Evolutionary conservation across 2,888 invertebrate genomes (phyloP).

Genomic region (Eristalis arbustorum): DNA sequence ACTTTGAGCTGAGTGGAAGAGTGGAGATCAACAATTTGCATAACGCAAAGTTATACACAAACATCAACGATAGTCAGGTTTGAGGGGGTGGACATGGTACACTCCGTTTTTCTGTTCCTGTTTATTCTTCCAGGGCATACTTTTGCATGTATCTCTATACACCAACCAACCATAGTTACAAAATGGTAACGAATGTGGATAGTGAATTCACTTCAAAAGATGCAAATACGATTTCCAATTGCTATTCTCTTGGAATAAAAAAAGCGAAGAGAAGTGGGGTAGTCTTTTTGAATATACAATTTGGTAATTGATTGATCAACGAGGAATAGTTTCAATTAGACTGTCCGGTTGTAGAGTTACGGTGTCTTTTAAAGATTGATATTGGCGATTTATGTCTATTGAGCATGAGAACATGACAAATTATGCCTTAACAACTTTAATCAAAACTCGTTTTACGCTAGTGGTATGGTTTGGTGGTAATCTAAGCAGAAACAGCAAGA

Average conservation of each 20-base stretch:
- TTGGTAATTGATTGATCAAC: not conserved
- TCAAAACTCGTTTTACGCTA: no score
- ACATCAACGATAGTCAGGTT: conserved; percentile 41
- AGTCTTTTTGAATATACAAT: not conserved
- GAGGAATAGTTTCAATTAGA: not conserved
- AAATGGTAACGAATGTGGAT: conserved; percentile 11
- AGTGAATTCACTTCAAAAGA: conserved; percentile 27
- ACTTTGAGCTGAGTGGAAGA: conserved; percentile 38
- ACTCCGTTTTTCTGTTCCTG: not conserved
- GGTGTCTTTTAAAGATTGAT: not conserved
- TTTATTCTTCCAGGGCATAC: not conserved
- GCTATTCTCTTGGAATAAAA: conserved; percentile 20
- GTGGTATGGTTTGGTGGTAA: no score
- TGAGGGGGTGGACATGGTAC: conserved; percentile 40
- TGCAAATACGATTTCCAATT: conserved; percentile 43
- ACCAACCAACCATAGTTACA: not conserved
- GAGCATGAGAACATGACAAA: no score
- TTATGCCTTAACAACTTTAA: no score
- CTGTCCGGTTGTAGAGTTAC: not conserved
- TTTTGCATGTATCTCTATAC: not conserved
- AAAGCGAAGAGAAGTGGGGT: not conserved
- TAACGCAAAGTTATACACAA: conserved; percentile 57
- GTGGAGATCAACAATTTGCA: conserved; percentile 64
- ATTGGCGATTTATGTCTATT: no score
- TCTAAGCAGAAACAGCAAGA: no score